Evolutionary conservation across 2,797 vertebrate species (phyloP).

Genomic region (Danio tinwini): DNA sequence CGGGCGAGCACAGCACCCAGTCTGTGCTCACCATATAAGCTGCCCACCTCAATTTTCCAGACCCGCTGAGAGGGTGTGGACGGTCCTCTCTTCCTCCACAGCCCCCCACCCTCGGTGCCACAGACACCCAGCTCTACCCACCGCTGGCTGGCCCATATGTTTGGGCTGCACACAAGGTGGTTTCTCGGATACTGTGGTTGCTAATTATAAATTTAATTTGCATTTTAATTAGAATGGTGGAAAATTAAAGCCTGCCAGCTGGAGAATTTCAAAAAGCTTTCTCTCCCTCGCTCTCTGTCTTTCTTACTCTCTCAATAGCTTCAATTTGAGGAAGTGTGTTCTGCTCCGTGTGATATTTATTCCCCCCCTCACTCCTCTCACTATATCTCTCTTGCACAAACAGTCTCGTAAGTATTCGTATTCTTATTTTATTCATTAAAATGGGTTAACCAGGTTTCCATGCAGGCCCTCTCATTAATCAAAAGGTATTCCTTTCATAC

Average conservation of each 20-base stretch:
- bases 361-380: constrained; percentile 68
- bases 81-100: constrained; percentile 60
- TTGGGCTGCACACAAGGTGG: constrained; percentile 93
- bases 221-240: constrained; percentile 99
- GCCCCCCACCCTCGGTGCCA: constrained; percentile 72
- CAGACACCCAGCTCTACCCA: constrained; percentile 86
- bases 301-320: constrained; percentile 73
- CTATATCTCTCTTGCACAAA: constrained; percentile 68
- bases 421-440: constrained; percentile 65
- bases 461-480: constrained; percentile 62
- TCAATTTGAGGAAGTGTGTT: constrained; percentile 69
- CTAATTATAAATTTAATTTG: constrained; percentile 99
- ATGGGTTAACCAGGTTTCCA: constrained; percentile 60
- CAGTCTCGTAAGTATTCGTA: constrained; percentile 67
- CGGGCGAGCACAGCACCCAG: constrained; percentile 59
- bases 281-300: constrained; percentile 66
- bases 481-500: constrained; percentile 64
- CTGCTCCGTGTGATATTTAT: constrained; percentile 72
- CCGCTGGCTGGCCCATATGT: constrained; percentile 95
- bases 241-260: constrained; percentile 99
- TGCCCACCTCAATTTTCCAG: constrained; percentile 40
- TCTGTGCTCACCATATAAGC: constrained; percentile 56
- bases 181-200: constrained; percentile 99
- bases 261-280: constrained; percentile 99
- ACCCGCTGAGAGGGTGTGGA: constrained; percentile 44